These are phyloP conservation scores for Oostethus manadensis DNA, from an alignment of 2,113 vertebrate species.

Conservation along the genomic window DNA sequence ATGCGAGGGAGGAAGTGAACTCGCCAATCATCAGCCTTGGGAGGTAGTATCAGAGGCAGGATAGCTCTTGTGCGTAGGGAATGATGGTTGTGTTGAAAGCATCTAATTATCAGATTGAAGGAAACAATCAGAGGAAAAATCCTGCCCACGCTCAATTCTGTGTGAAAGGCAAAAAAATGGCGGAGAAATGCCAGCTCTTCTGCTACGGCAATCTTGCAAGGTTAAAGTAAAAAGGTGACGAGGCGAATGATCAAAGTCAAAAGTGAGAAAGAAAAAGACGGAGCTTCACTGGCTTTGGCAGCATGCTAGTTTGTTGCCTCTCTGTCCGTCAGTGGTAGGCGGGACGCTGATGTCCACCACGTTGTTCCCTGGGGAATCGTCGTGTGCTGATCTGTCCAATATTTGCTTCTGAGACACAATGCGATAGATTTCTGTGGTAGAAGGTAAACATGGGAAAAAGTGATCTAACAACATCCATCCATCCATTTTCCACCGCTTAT, in stretches of 20 bases:
- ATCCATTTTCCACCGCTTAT: too few species aligned
- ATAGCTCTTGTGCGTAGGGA: too few species aligned
- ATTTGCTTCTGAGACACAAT: conserved; percentile 98
- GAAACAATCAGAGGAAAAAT: too few species aligned
- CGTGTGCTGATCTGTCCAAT: conserved; percentile 83
- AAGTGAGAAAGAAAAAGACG: conserved; percentile 24
- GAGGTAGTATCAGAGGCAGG: too few species aligned
- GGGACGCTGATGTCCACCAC: conserved; percentile 97
- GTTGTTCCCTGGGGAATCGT: conserved; percentile 95
- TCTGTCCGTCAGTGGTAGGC: conserved; percentile 89
- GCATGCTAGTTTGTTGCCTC: conserved; percentile 90
- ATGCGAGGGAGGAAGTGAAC: too few species aligned
- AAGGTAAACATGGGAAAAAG: neutral
- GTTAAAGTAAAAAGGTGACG: conserved; percentile 58
- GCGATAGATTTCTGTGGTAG: conserved; percentile 87
- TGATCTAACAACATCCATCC: too few species aligned
- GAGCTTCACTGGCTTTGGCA: conserved; percentile 92
- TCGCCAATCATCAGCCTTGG: too few species aligned
- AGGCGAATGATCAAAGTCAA: conserved; percentile 39
- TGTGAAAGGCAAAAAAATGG: too few species aligned
- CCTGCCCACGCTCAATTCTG: too few species aligned
- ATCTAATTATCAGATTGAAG: too few species aligned
- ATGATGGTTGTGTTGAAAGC: too few species aligned
- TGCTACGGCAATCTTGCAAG: conserved; percentile 40
- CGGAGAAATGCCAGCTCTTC: too few species aligned